These are phyloP conservation scores for Pseudomugil gertrudae DNA, from an alignment of 2,797 vertebrate species.

Conservation along the genomic window DNA sequence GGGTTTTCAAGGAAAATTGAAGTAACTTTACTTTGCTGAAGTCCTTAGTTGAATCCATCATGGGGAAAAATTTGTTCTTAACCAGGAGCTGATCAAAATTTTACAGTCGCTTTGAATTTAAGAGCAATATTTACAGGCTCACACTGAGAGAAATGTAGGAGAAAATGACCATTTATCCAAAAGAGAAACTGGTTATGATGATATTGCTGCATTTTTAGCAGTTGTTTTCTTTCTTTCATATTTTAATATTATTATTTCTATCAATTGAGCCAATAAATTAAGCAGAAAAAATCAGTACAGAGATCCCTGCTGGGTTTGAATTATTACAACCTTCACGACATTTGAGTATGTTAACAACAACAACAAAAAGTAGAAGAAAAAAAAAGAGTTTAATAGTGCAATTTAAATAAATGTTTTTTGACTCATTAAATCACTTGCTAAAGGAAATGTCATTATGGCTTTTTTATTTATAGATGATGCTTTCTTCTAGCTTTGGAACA, in stretches of 20 bases:
- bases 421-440: constrained; percentile 40
- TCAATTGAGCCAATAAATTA: neutral
- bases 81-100: constrained; percentile 3
- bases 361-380: neutral
- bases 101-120: neutral
- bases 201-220: neutral
- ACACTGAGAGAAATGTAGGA: neutral
- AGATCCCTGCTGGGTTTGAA: neutral
- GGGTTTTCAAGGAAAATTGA: neutral
- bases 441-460: constrained; percentile 20
- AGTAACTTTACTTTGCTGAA: constrained; percentile 6
- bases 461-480: constrained; percentile 23
- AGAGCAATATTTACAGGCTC: constrained; percentile 1
- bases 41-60: constrained; percentile 2
- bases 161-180: neutral
- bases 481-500: constrained; percentile 41
- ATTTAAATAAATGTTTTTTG: neutral
- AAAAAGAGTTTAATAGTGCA: neutral
- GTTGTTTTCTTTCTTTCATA: neutral
- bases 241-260: neutral
- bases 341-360: neutral
- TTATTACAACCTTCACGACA: too few relatives aligned
- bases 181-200: neutral
- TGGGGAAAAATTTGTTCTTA: constrained; percentile 1
- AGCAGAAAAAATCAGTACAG: neutral